These are phyloP conservation scores for Conomelus anceps DNA, from an alignment of 2,888 invertebrate species.

Conservation along the genomic window DNA sequence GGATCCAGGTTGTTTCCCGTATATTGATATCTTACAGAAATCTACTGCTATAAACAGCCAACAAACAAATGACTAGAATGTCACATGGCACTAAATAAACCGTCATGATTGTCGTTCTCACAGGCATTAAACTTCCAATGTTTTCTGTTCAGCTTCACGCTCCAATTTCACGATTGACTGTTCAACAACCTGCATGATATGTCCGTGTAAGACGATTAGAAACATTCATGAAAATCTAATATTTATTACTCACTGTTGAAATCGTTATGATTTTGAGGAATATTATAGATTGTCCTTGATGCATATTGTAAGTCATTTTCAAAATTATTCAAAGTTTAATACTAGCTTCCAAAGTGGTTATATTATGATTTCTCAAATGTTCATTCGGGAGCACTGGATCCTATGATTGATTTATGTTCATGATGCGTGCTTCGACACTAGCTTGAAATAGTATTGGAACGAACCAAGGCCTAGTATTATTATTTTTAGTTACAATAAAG, in stretches of 20 bases:
- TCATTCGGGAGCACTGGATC: too few relatives aligned
- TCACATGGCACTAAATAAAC: neutral
- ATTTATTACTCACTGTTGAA: neutral
- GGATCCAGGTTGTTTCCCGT: conserved; percentile 36
- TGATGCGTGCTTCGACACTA: too few relatives aligned
- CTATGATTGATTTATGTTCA: too few relatives aligned
- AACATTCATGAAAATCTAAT: too few relatives aligned
- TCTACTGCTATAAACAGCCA: neutral
- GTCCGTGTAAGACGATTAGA: neutral
- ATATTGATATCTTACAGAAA: neutral
- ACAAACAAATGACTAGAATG: neutral
- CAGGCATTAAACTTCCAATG: neutral
- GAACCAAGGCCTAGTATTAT: too few relatives aligned
- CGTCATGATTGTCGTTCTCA: neutral
- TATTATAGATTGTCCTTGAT: neutral
- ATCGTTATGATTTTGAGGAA: neutral
- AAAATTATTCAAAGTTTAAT: too few relatives aligned
- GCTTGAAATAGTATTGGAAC: too few relatives aligned
- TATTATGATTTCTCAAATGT: neutral
- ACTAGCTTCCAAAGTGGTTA: too few relatives aligned
- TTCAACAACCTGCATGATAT: neutral
- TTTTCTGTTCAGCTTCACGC: neutral
- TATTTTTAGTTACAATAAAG: too few relatives aligned
- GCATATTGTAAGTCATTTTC: neutral
- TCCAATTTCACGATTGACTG: neutral